Percentiles rank a stretch among this genome's conserved stretches.
Evolutionary conservation across 2,888 invertebrate genomes (phyloP).

Genomic region (Rhagophthalmus giganteus): DNA sequence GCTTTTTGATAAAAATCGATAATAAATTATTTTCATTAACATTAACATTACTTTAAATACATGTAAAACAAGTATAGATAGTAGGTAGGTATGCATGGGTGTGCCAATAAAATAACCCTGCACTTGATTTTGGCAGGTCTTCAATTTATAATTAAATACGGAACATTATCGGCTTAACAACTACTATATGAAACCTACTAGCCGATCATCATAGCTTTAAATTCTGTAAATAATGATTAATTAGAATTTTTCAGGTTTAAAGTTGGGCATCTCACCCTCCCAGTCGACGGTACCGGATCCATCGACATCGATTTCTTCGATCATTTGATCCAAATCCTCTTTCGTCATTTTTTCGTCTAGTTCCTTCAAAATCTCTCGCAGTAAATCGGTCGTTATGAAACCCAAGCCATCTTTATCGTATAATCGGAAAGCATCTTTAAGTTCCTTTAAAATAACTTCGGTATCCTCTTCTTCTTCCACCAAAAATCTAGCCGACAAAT

Average conservation of each 20-base stretch:
- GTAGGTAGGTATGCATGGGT: no score
- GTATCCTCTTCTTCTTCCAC: constrained; percentile 85
- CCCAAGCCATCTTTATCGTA: constrained; percentile 95
- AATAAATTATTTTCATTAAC: no score
- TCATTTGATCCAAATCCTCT: constrained; percentile 90
- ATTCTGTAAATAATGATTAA: constrained; percentile 68
- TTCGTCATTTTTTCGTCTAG: constrained; percentile 87
- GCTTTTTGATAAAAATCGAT: no score
- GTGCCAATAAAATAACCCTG: neutral
- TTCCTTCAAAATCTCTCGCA: constrained; percentile 89
- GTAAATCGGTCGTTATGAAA: constrained; percentile 82
- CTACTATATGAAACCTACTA: constrained; percentile 41
- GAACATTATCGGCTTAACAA: constrained; percentile 18
- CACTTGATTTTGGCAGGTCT: constrained; percentile 13
- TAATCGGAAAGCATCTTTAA: constrained; percentile 93
- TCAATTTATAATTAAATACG: constrained; percentile 26
- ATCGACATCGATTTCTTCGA: constrained; percentile 92
- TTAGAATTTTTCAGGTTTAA: constrained; percentile 8
- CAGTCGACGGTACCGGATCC: constrained; percentile 97
- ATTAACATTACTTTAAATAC: no score
- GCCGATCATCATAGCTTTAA: constrained; percentile 92
- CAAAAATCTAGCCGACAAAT: constrained; percentile 83
- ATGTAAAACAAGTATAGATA: no score
- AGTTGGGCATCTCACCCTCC: constrained; percentile 69
- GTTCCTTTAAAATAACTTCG: constrained; percentile 84